Evolutionary conservation across 1,140 invertebrate species (phyloP).

Genomic region (Drosophila pseudoananassae): DNA sequence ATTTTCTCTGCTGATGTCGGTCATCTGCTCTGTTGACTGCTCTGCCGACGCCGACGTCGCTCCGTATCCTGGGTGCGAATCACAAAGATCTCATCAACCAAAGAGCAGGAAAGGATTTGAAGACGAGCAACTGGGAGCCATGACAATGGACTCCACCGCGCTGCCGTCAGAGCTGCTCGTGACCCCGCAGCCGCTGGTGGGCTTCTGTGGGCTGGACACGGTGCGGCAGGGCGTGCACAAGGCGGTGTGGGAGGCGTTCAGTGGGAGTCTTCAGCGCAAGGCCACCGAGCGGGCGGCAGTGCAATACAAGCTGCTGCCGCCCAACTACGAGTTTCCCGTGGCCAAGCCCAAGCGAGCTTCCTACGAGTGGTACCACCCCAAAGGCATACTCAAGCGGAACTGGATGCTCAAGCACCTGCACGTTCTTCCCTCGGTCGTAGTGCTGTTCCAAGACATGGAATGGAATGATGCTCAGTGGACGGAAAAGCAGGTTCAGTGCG

Average conservation of each 20-base stretch:
- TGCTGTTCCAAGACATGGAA: constrained; percentile 98
- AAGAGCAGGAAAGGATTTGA: background rate
- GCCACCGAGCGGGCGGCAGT: constrained; percentile 87
- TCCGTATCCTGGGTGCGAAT: constrained; percentile 6
- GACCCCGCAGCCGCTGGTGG: constrained; percentile 92
- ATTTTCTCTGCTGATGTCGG: constrained; percentile 4
- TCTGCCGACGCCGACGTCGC: constrained; percentile 1
- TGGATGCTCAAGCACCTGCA: constrained; percentile 98
- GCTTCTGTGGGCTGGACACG: constrained; percentile 93
- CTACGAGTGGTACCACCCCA: constrained; percentile 98
- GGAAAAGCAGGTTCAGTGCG: constrained; percentile 97
- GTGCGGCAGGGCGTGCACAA: constrained; percentile 94
- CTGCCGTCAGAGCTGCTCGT: constrained; percentile 91
- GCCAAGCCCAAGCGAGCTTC: constrained; percentile 95
- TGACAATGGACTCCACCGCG: constrained; percentile 86
- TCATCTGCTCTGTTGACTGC: constrained; percentile 7
- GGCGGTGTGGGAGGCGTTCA: constrained; percentile 96
- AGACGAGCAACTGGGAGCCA: constrained; percentile 34
- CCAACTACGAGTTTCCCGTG: constrained; percentile 94
- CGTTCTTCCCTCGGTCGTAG: constrained; percentile 95
- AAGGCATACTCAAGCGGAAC: constrained; percentile 97
- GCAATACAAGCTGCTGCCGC: constrained; percentile 91
- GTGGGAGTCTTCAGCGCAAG: constrained; percentile 86
- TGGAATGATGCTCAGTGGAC: constrained; percentile 98
- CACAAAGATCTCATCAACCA: background rate